phyloP scores from a whole-genome alignment of 2,797 vertebrate species.

The Melopsittacus undulatus region DNA sequence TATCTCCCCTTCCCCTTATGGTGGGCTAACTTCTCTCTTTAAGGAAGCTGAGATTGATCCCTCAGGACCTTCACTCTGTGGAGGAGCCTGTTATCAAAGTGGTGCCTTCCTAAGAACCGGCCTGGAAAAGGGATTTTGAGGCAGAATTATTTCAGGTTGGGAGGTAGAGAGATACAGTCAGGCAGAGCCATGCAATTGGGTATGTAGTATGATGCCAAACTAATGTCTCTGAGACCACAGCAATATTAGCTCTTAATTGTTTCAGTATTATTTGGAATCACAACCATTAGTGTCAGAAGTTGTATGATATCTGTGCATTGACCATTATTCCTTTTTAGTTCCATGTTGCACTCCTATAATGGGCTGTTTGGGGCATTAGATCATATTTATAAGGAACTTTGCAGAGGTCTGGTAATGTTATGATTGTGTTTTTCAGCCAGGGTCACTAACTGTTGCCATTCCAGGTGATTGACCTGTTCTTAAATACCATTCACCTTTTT shows the following conservation, averaged over 20 bases:
- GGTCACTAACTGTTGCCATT: not conserved
- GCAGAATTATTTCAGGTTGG: not conserved
- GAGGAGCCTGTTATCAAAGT: not conserved
- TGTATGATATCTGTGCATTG: not conserved
- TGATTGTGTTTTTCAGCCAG: not conserved
- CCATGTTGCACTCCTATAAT: not conserved
- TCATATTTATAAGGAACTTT: not conserved
- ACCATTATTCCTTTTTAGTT: not conserved
- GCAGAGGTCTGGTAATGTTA: not conserved
- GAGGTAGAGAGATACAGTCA: not conserved
- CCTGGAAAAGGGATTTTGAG: not conserved
- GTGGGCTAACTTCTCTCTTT: not conserved
- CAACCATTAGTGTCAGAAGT: not conserved
- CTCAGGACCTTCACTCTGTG: not conserved
- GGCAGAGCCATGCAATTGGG: not conserved
- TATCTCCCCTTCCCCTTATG: not conserved
- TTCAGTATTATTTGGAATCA: not conserved
- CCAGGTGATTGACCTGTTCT: not conserved
- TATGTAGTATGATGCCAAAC: not conserved
- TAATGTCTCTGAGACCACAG: not conserved
- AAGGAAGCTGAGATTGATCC: not conserved
- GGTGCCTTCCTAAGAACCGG: not conserved
- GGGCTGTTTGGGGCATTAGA: not conserved
- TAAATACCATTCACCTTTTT: not conserved
- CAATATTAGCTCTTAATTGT: not conserved